Evolutionary conservation across 2,113 vertebrate genomes (phyloP).

Genomic region (Misgurnus anguillicaudatus): DNA sequence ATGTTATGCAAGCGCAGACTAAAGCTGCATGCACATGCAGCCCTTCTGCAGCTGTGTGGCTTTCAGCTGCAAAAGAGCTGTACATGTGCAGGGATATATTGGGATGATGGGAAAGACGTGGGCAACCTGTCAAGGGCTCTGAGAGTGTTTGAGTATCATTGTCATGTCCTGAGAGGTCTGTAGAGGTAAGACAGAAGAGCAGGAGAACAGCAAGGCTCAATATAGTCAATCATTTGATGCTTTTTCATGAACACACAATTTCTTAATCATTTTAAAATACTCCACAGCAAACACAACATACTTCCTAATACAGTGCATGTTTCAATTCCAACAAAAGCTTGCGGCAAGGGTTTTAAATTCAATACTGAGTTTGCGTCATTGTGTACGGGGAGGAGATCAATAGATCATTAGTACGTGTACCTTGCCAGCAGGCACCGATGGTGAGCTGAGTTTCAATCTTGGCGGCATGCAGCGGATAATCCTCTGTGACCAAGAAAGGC

Average conservation of each 20-base stretch:
- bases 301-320: slow-evolving; percentile 3
- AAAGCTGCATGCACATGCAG: slow-evolving; percentile 41
- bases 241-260: not conserved
- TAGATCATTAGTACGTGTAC: slow-evolving; percentile 64
- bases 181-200: slow-evolving; percentile 84
- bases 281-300: not conserved
- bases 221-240: slow-evolving; percentile 50
- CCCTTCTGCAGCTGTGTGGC: slow-evolving; percentile 33
- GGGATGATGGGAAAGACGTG: slow-evolving; percentile 71
- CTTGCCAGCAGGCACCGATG: slow-evolving; percentile 98
- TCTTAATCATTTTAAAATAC: too few relatives aligned
- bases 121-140: slow-evolving; percentile 91
- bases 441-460: slow-evolving; percentile 90
- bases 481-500: slow-evolving; percentile 93
- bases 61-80: slow-evolving; percentile 36
- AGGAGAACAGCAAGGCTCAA: slow-evolving; percentile 71
- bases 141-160: slow-evolving; percentile 93
- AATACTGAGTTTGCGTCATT: slow-evolving; percentile 22
- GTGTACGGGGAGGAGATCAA: not conserved
- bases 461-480: slow-evolving; percentile 89
- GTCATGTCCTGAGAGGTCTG: slow-evolving; percentile 95
- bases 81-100: slow-evolving; percentile 8
- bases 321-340: not conserved
- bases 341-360: not conserved
- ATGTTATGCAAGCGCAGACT: slow-evolving; percentile 34